Base-by-base conservation (phyloP, 2,888 invertebrate species). In the Laothoe populi region DNA sequence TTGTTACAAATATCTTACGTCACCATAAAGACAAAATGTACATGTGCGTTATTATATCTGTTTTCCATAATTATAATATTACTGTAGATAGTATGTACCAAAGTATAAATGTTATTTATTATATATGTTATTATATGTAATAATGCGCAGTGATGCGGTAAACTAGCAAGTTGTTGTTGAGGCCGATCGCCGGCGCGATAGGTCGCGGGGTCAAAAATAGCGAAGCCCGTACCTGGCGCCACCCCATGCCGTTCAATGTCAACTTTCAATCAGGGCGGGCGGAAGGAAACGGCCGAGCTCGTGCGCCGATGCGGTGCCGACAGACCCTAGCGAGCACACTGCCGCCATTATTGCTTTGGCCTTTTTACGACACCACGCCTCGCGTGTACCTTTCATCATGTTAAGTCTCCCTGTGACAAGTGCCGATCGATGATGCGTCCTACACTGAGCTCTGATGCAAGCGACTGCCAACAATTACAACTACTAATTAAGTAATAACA, bases 161-260 rank as follows among this genome's bases (percentile, higher is more conserved):
- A 88, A 88, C 82, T 85, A 81, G 88, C 83, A 86, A 87, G 83
- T 85, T 85, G 81, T 81, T 82, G 79, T 70, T 86, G 90, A 86
- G 90, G 92, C 85, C 90, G 92, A 92, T 92, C 88, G 87, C 85
- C 86, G 82, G 70, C 71, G 87, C 89, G 92, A 92, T 92, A 91
- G 86, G 87, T 83, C 81, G 86, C 86, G 87, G 88, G 90, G 90
- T 91, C 90, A 88, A 87, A 90, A 89, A 87, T 87, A 89, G 87
- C 84, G 84, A 84, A 85, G 84, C 83, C 85, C 87, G 92, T 92
- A 84, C 92, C 92, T 88, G 91, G 92, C 86, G 87, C 90, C 89
- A 83, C 90, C 88, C 89, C 77, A 81, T 82, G 68, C 77, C 77
- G 86, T 84, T 88, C 91, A 90, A 90, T 90, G 91, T 90, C 91